Evolutionary conservation across 2,888 invertebrate species (phyloP).

Genomic region (Drosophila prolongata): DNA sequence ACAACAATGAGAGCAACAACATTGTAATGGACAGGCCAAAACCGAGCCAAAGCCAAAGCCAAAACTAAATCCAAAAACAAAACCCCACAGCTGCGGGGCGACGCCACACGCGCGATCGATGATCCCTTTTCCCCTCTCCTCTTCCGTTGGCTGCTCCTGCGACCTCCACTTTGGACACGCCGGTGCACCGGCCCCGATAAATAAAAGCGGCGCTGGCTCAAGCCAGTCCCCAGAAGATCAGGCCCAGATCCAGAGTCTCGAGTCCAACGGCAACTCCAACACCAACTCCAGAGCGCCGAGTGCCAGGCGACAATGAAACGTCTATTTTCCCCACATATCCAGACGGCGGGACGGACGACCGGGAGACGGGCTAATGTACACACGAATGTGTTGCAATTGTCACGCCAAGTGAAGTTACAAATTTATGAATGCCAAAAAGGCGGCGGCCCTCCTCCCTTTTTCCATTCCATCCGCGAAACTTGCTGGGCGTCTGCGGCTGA

Average conservation of each 20-base stretch:
- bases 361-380: slow-evolving; percentile 78
- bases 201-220: slow-evolving; percentile 67
- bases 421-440: slow-evolving; percentile 83
- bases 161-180: slow-evolving; percentile 68
- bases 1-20: slow-evolving; percentile 80
- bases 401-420: slow-evolving; percentile 83
- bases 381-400: slow-evolving; percentile 83
- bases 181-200: slow-evolving; percentile 73
- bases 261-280: slow-evolving; percentile 6
- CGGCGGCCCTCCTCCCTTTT: slow-evolving; percentile 32
- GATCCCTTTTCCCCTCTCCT: slow-evolving; percentile 34
- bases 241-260: slow-evolving; percentile 18
- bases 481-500: slow-evolving; percentile 52
- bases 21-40: slow-evolving; percentile 76
- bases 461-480: slow-evolving; percentile 20
- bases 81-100: slow-evolving; percentile 49
- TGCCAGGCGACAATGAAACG: slow-evolving; percentile 76
- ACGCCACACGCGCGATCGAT: slow-evolving; percentile 73
- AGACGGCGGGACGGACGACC: slow-evolving; percentile 46
- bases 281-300: slow-evolving; percentile 13
- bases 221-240: slow-evolving; percentile 17
- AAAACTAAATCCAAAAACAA: slow-evolving; percentile 45
- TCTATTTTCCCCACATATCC: slow-evolving; percentile 69
- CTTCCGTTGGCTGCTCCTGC: slow-evolving; percentile 9
- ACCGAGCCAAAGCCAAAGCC: slow-evolving; percentile 36